Conservation (phyloP, 2,888 invertebrate species). For the Marasmarcha lunaedactyla region DNA sequence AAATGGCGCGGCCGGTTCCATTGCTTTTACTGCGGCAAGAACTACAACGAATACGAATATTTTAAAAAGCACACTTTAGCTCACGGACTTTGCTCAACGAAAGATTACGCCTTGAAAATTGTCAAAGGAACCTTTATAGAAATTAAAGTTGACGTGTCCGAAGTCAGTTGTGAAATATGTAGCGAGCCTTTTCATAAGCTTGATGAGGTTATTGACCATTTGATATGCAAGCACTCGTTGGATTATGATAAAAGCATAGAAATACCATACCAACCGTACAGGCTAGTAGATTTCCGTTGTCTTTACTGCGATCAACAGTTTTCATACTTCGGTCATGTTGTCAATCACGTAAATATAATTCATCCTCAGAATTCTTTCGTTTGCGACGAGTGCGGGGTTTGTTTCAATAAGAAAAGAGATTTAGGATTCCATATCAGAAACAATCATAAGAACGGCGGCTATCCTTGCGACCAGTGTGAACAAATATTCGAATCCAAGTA, state of each 20-base stretch:
- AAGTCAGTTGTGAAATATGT: slow-evolving; percentile 43
- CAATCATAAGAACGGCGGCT: slow-evolving; percentile 35
- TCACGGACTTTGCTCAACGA: slow-evolving; percentile 36
- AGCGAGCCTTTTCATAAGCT: slow-evolving; percentile 30
- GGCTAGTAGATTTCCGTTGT: slow-evolving; percentile 36
- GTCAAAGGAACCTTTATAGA: slow-evolving; percentile 39
- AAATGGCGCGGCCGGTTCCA: slow-evolving; percentile 50
- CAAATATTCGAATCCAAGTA: slow-evolving; percentile 27
- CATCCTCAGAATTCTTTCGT: slow-evolving; percentile 40
- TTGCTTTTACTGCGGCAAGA: slow-evolving; percentile 50
- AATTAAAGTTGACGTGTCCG: slow-evolving; percentile 49
- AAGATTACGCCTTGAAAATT: slow-evolving; percentile 32
- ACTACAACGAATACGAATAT: slow-evolving; percentile 32
- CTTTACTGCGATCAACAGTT: slow-evolving; percentile 38
- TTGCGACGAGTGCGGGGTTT: slow-evolving; percentile 42
- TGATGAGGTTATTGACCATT: slow-evolving; percentile 40
- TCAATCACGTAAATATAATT: slow-evolving; percentile 34
- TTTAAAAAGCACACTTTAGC: slow-evolving; percentile 45
- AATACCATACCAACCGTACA: slow-evolving; percentile 38
- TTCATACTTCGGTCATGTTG: slow-evolving; percentile 36
- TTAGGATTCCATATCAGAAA: slow-evolving; percentile 35
- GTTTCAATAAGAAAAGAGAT: slow-evolving; percentile 40
- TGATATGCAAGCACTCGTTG: slow-evolving; percentile 38
- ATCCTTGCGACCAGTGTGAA: slow-evolving; percentile 38
- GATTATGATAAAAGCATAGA: slow-evolving; percentile 39